Evolutionary conservation across 1,140 invertebrate species (phyloP), one percentile per base, ranked within the genome.

Genomic region (Neuroterus valhalla): DNA sequence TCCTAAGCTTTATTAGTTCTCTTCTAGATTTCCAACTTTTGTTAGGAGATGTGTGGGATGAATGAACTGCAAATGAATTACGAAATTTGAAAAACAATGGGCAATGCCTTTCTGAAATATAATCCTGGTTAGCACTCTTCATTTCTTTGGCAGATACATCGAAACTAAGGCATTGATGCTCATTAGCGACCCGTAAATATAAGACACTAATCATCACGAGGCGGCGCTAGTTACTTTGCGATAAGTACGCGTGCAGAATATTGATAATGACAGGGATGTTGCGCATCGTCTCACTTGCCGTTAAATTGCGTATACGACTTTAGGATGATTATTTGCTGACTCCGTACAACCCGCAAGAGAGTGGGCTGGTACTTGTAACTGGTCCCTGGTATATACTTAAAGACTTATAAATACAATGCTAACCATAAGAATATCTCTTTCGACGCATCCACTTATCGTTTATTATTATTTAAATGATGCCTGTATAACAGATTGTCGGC

Each of bases 381-480:
- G 55, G 26, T 62, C 55, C 55, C 55, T 62, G 23, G 12, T 31
- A 62, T 62, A 62, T 62, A 62, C 55, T 62, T 62, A 62, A 62
- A 62, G 55, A 62, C 55, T 62, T 62, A 62, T 62, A 62, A 62
- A 62, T 62, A 62, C 55, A 62, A 62, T 62, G 55, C 55, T 62
- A 62, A 62, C 55, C 55, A 62, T 62, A 62, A 62, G 55, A 62
- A 38, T 62, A 62, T 62, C 55, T 62, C 55, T 62, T 62, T 62
- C 55, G 55, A 62, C 55, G 55, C 55, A 62, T 62, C 55, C 55
- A 62, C 55, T 62, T 62, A 62, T 62, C 55, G 55, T 62, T 62
- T 62, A 62, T 62, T 62, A 62, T 62, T 62, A 62, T 62, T 62
- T 62, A 62, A 62, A 62, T 62, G 55, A 62, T 62, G 55, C 55